Evolutionary conservation across 2,888 invertebrate species (phyloP).

Genomic region (Unio pictorum): DNA sequence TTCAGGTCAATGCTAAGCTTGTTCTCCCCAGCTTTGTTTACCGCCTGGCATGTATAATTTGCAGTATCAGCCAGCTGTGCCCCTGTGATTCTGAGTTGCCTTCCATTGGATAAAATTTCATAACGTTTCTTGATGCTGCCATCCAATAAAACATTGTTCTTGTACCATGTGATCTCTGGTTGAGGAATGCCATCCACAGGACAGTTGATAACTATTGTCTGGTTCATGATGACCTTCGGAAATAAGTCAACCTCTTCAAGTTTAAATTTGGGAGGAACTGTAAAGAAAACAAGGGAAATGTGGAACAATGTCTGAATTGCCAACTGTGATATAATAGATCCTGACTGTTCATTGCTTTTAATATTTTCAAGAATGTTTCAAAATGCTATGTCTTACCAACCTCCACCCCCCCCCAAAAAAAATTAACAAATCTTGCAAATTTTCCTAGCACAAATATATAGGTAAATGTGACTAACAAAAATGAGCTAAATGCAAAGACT

Average conservation of each 20-base stretch:
- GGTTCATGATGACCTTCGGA: conserved; percentile 60
- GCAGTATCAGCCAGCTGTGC: conserved; percentile 61
- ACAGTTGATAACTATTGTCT: conserved; percentile 63
- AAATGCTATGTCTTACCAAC: too few species aligned
- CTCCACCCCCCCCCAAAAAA: too few species aligned
- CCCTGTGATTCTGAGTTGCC: conserved; percentile 58
- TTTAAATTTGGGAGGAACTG: conserved; percentile 65
- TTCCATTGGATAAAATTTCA: conserved; percentile 54
- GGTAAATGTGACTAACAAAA: too few species aligned
- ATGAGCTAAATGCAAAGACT: too few species aligned
- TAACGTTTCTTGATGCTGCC: conserved; percentile 43
- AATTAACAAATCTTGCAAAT: too few species aligned
- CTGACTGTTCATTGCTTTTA: too few species aligned
- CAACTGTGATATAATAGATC: too few species aligned
- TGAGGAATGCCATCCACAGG: conserved; percentile 65
- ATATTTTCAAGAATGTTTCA: too few species aligned
- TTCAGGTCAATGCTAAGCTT: conserved; percentile 53
- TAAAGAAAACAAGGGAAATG: conserved; percentile 9
- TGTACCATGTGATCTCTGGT: conserved; percentile 66
- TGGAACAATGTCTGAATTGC: neutral
- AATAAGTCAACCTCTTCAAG: conserved; percentile 38
- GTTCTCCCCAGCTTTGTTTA: conserved; percentile 73
- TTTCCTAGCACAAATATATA: too few species aligned
- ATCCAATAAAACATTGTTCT: conserved; percentile 56
- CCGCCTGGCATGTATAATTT: conserved; percentile 71